Evolutionary conservation across 2,888 invertebrate species (phyloP).

Genomic region (Phoronis australis): DNA sequence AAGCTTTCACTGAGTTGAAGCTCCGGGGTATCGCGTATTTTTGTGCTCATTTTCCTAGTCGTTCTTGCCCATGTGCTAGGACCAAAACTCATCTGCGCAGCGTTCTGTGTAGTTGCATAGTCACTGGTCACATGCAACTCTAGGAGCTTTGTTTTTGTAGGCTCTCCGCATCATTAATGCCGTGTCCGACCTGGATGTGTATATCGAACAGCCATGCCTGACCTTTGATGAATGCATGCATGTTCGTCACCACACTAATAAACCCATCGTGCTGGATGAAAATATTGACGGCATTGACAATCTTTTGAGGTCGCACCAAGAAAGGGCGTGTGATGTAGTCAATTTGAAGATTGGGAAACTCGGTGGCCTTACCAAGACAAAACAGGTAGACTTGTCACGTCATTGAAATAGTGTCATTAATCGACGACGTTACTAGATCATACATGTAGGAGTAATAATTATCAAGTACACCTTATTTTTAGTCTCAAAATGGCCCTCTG

Average conservation of each 20-base stretch:
- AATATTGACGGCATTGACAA: constrained; percentile 6
- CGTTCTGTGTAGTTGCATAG: too few species aligned
- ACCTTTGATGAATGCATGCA: constrained; percentile 14
- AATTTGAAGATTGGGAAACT: constrained; percentile 16
- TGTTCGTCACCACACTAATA: constrained; percentile 11
- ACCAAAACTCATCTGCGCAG: too few species aligned
- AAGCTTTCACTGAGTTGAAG: too few species aligned
- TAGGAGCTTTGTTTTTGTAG: too few species aligned
- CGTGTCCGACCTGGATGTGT: constrained; percentile 12
- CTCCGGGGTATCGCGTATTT: too few species aligned
- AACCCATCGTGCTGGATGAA: constrained; percentile 14
- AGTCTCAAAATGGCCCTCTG: too few species aligned
- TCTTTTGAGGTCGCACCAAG: constrained; percentile 4
- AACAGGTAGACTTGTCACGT: constrained; percentile 7
- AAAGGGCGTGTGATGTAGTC: constrained; percentile 12
- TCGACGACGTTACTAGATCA: too few species aligned
- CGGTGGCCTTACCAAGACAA: constrained; percentile 13
- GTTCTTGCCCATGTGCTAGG: too few species aligned
- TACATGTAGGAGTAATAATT: too few species aligned
- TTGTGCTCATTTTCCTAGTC: too few species aligned
- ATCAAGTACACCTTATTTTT: too few species aligned
- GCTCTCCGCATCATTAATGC: constrained; percentile 10
- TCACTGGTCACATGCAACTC: too few species aligned
- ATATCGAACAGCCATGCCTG: constrained; percentile 14
- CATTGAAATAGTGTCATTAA: neutral